Base-by-base conservation (phyloP, 2,888 invertebrate species). In the Caenorhabditis afra region DNA sequence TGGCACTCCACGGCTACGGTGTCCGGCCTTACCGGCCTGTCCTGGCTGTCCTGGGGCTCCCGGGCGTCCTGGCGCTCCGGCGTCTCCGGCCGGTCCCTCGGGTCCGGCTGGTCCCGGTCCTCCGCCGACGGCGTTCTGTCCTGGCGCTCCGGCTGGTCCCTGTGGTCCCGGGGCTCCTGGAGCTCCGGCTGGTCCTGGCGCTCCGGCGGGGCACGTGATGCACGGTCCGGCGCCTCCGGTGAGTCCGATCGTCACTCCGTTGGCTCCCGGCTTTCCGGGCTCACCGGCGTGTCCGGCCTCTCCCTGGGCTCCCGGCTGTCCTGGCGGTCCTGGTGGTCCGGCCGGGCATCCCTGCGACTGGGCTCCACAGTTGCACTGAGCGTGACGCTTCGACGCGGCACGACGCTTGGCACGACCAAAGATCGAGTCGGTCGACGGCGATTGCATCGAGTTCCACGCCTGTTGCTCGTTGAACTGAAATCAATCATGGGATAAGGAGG, bases 281-380 rank as follows among this genome's bases (percentile, higher is more conserved):
- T 67, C 59, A 68, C 81, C 82, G 23, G 78, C 57, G 35, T 74
- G 80, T 79, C 82, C 81, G 11, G 73, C 47, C 18, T 81, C 79
- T 81, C 82, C 82, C 50, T 57, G 71, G 10, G 70, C 80, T 82
- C 82, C 82, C 58, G 81, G 81, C 37, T 66, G 73, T 81, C 82
- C 83, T 45, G 77, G 77, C 52, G 83, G 84, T 74, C 84, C 84
- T 68, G 84, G 75, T 61, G 84, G 84, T 67, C 74, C 79, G 47
- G 74, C 74, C 74, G 79, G 79, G 53, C 74, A 73, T 65, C 74
- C 68, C 7, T 65, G 62, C 10, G 82, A 61, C 45, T 77, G 79
- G 44, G 81, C 76, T 59, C 79, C 84, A 55, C 84, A 84, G 66
- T 84, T 82, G 77, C 84, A 84, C 68, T 81, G 79, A 35, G 81